These are phyloP conservation scores for Geococcyx californianus DNA, from an alignment of 2,113 vertebrate species.

Conservation along the genomic window DNA sequence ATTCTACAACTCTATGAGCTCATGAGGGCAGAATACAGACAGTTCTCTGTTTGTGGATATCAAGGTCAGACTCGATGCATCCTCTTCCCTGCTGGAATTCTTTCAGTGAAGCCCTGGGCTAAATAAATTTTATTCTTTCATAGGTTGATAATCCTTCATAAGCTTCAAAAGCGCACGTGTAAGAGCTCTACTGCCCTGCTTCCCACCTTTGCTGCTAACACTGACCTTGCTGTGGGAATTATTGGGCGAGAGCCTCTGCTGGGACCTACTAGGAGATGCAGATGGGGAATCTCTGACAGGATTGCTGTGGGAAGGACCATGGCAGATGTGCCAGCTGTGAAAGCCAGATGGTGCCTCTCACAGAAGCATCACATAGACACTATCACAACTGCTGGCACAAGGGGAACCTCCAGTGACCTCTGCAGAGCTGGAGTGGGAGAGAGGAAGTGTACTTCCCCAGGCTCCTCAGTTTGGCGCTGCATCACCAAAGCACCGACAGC, in stretches of 20 bases:
- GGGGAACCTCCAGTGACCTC: too few species aligned
- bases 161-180: not conserved
- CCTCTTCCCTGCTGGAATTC: not conserved
- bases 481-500: too few species aligned
- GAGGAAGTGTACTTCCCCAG: too few species aligned
- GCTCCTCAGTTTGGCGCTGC: too few species aligned
- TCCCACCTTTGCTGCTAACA: not conserved
- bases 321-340: too few species aligned
- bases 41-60: not conserved
- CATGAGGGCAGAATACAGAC: rapidly evolving
- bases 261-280: not conserved
- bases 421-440: too few species aligned
- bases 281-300: rapidly evolving
- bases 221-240: not conserved
- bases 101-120: not conserved
- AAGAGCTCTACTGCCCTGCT: not conserved
- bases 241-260: not conserved
- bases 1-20: not conserved
- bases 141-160: not conserved
- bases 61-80: not conserved
- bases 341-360: too few species aligned
- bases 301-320: not conserved
- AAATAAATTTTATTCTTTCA: not conserved
- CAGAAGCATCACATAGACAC: too few species aligned
- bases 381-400: too few species aligned